A percentile compares a stretch with the other conserved stretches of the same genome.
Evolutionary conservation across 2,113 vertebrate species (phyloP).

Genomic region (Carollia perspicillata): DNA sequence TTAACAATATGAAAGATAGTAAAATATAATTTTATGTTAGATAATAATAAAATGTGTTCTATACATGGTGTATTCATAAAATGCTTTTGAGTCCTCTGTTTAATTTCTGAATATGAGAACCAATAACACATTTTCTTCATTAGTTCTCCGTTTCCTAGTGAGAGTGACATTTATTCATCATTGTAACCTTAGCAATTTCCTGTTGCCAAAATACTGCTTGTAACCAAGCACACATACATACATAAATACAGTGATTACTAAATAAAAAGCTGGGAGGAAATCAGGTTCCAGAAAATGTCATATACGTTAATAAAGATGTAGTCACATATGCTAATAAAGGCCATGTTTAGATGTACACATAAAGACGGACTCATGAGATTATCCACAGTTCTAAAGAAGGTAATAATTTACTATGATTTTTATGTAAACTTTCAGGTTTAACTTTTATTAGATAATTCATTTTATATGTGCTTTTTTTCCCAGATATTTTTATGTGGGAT

Average conservation of each 20-base stretch:
- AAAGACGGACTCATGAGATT: not conserved
- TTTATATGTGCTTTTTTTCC: not conserved
- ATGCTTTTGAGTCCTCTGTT: not conserved
- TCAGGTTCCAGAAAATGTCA: not conserved
- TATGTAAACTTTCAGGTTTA: not conserved
- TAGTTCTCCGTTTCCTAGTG: not conserved
- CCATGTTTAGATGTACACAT: not conserved
- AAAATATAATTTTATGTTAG: conserved; percentile 67
- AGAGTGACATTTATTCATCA: conserved; percentile 36
- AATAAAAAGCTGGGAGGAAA: not conserved
- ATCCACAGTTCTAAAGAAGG: not conserved
- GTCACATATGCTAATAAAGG: not conserved
- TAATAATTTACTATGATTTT: not conserved
- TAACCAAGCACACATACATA: not conserved
- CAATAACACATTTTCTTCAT: conserved; percentile 13
- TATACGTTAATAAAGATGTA: not conserved
- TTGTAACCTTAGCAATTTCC: conserved; percentile 29
- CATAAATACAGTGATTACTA: not conserved
- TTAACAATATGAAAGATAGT: conserved; percentile 60
- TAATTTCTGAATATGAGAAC: conserved; percentile 50
- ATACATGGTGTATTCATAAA: not conserved
- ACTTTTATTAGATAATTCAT: not conserved
- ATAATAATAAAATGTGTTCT: conserved; percentile 50
- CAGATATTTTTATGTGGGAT: not conserved
- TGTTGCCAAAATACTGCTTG: conserved; percentile 29